Conservation (phyloP, 2,113 vertebrate genomes). For the Lucifuga dentata region DNA sequence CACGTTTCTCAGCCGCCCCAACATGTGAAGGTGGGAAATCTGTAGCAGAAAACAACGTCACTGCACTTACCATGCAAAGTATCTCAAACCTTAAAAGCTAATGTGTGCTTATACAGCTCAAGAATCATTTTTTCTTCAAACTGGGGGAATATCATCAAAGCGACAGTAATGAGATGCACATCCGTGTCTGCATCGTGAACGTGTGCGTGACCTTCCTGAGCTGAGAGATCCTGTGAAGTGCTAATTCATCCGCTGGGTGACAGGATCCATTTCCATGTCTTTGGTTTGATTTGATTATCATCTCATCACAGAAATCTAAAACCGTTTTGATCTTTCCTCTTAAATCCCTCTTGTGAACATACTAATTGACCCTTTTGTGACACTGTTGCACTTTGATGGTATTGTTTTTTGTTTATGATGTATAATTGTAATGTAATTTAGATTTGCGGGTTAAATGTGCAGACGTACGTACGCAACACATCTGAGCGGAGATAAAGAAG, state of each 20-base stretch:
- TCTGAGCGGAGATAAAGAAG: conserved; percentile 1
- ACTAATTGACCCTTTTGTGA: conserved; percentile 37
- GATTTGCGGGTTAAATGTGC: not conserved
- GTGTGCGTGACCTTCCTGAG: conserved; percentile 8
- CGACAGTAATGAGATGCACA: conserved; percentile 10
- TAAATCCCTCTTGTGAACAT: conserved; percentile 2
- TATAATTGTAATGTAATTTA: conserved; percentile 5
- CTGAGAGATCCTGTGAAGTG: conserved; percentile 27
- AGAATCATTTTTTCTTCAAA: too few relatives aligned
- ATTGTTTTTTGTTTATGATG: conserved; percentile 9
- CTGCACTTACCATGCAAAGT: too few relatives aligned
- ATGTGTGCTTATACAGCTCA: too few relatives aligned
- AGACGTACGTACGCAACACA: not conserved
- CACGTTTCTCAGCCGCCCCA: too few relatives aligned
- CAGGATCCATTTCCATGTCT: conserved; percentile 11
- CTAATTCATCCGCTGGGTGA: conserved; percentile 7
- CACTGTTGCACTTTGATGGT: conserved; percentile 1
- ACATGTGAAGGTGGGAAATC: too few relatives aligned
- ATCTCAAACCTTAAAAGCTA: too few relatives aligned
- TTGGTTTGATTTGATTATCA: conserved; percentile 35
- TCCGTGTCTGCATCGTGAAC: not conserved
- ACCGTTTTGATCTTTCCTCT: conserved; percentile 9
- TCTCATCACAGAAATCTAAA: conserved; percentile 13
- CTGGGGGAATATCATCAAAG: conserved; percentile 3
- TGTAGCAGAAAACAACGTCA: too few relatives aligned